These are phyloP conservation scores for Ferrisia virgata DNA, from an alignment of 2,888 invertebrate genomes.

Conservation along the genomic window DNA sequence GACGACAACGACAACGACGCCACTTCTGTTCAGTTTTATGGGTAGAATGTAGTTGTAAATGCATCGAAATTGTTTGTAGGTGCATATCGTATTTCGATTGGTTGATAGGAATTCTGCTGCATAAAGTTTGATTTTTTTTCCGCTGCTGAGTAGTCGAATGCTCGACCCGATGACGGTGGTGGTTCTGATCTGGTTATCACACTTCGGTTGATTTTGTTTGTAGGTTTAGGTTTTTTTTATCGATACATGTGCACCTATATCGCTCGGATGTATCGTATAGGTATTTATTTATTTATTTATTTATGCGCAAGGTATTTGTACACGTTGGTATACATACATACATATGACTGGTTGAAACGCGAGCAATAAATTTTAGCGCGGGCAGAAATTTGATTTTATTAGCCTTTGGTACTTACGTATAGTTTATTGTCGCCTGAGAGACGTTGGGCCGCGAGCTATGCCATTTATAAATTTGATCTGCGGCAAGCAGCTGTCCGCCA, in stretches of 20 bases:
- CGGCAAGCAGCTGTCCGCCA: background rate
- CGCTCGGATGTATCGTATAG: no score
- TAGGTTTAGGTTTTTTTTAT: no score
- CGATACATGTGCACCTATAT: no score
- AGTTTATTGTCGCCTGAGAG: conserved; percentile 27
- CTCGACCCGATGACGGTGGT: background rate
- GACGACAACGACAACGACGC: background rate
- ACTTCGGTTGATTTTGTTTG: no score
- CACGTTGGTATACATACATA: background rate
- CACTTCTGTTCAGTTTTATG: background rate
- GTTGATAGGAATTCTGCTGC: no score
- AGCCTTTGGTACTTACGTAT: background rate
- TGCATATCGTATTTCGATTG: background rate
- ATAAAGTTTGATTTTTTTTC: no score
- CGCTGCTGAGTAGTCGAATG: no score
- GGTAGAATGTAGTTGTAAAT: no score
- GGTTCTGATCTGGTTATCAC: no score
- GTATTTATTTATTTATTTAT: no score
- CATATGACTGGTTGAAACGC: conserved; percentile 1
- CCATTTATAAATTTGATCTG: conserved; percentile 21
- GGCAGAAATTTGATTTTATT: conserved; percentile 31
- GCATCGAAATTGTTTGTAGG: background rate
- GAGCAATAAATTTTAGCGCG: background rate
- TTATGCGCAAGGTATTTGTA: no score
- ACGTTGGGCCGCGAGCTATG: conserved; percentile 22